Conservation (phyloP, 2,797 vertebrate species). For the Hydrolagus colliei region DNA sequence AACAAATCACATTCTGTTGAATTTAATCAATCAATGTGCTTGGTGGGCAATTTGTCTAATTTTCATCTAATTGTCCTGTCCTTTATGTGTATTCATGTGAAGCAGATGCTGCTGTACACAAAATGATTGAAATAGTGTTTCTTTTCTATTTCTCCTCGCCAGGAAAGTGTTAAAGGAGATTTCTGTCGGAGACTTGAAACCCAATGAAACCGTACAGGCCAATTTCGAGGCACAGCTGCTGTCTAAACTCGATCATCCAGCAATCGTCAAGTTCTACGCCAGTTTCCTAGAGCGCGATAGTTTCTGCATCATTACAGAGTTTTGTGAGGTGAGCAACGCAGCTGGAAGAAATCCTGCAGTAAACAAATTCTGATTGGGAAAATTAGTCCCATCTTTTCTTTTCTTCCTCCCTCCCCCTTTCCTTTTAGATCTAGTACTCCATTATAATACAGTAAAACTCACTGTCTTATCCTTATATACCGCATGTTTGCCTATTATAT, state of each 20-base stretch:
- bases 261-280: slow-evolving; percentile 70
- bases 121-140: slow-evolving; percentile 2
- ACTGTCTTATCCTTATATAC: too few species aligned
- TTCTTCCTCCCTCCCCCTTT: not conserved
- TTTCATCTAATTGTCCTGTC: not conserved
- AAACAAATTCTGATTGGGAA: slow-evolving; percentile 31
- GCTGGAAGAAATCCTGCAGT: not conserved
- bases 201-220: slow-evolving; percentile 70
- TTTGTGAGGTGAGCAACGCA: slow-evolving; percentile 67
- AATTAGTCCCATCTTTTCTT: not conserved
- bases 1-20: not conserved
- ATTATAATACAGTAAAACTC: too few species aligned
- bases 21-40: not conserved
- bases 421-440: not conserved
- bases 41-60: too few species aligned
- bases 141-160: slow-evolving; percentile 29
- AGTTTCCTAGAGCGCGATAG: slow-evolving; percentile 70
- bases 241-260: slow-evolving; percentile 68
- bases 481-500: too few species aligned
- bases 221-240: slow-evolving; percentile 71
- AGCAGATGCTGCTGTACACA: not conserved
- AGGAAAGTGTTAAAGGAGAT: slow-evolving; percentile 78
- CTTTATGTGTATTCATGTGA: not conserved
- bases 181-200: slow-evolving; percentile 62
- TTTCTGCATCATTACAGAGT: slow-evolving; percentile 79